Evolutionary conservation across 1,140 invertebrate species (phyloP), one percentile per base, ranked within the genome.

Genomic region (Zaprionus nigranus): DNA sequence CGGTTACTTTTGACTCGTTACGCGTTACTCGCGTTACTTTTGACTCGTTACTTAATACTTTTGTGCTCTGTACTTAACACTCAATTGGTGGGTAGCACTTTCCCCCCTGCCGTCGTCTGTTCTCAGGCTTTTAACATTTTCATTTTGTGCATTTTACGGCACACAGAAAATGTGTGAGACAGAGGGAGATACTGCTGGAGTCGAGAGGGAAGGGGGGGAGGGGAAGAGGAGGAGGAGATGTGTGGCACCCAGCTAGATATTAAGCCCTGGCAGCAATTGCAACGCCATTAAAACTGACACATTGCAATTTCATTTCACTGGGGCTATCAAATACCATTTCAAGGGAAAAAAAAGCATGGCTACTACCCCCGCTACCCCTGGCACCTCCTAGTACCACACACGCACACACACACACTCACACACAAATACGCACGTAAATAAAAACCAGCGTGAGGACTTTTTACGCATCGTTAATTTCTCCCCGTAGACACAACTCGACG

Each of bases 381-480:
- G 11, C n/a, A 20, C 17, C n/a, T 9, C 15, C 40, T 40, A 54
- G 30, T 51, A 57, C 56, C 46, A 38, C 51, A 59, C 43, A 80
- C 68, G 71, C 34, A 64, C 34, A 66, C 56, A 67, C 54, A 78
- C 40, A 34, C 68, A 20, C n/a, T n/a, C n/a, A 62, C 36, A 38
- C 34, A 15, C 20, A 46, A 12, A 63, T 40, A 67, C 59, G 58
- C 34, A 63, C 30, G 68, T 68, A 62, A 63, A 74, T 67, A 67
- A 68, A 86, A 82, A 80, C 66, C 74, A 65, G 60, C 72, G 49
- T 79, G 63, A 86, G 79, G 77, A 90, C 87, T 90, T 90, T 90
- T 90, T 90, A 85, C 86, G 85, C 86, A 82, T 90, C 85, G 85
- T 90, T 90, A 90, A 90, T 90, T 90, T 90, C 46, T 75, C 78